Evolutionary conservation across 2,888 invertebrate genomes (phyloP), one percentile per base, ranked within the genome.

Genomic region (Miltochrista miniata): DNA sequence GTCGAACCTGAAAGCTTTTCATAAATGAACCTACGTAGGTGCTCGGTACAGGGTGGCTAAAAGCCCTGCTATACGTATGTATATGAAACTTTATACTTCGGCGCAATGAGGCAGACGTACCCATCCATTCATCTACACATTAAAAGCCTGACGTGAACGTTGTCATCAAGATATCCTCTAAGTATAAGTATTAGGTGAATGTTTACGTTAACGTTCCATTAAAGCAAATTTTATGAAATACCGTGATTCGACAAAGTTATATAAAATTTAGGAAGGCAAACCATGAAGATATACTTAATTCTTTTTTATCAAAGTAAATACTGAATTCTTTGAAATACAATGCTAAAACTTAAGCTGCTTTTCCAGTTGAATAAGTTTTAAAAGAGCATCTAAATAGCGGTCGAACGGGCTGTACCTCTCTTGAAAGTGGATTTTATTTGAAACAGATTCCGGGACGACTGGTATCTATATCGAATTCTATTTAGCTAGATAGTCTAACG

Each of bases 1-100:
- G 78, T 83, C 79, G 81, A 82, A 85, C 77, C 81, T 87, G 84
- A 87, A 88, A 88, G 87, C 87, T 87, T 87, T 88, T 87, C 86
- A 86, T 87, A 87, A 88, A 87, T 82, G 85, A 79, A 81, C 76
- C 72, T 59, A 67, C 58, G 74, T 66, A 71, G 77, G 76, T 78
- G 82, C 82, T 83, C 77, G 71, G 70, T 76, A 78, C 74, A 80
- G 75, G 81, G 74, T 76, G 72, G 71, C 81, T 85, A 83, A 86
- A 85, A 82, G 85, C 82, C 69, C 69, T 69, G 57, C 74, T 78
- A 52, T 44, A 45, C 39, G 34, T 58, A 65, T 73, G 74, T 76
- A 64, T 74, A 74, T 76, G 79, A 77, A 83, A 84, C 83, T 84
- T 84, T 73, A 75, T 74, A 81, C 76, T 77, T 68, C 62, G 67